Percentiles rank a stretch among this genome's conserved stretches.
Conservation (phyloP, 2,113 vertebrate species). For the Morone saxatilis region DNA sequence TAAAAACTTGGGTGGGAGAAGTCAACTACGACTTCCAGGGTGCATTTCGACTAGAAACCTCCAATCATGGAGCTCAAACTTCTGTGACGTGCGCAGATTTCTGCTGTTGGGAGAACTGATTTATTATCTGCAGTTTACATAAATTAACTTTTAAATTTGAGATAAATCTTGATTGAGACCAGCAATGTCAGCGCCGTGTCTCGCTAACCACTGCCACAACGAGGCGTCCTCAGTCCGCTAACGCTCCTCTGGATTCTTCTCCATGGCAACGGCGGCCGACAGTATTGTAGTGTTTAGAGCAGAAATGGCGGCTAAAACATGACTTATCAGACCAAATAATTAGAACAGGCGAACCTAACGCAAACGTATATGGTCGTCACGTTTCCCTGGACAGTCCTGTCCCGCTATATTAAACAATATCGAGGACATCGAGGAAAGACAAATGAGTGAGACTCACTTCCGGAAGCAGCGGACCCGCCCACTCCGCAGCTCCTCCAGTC, state of each 20-base stretch:
- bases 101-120: not conserved
- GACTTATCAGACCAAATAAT: not conserved
- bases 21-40: not conserved
- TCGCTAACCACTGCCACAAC: too few relatives aligned
- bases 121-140: not conserved
- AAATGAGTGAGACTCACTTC: not conserved
- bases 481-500: constrained; percentile 32
- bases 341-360: not conserved
- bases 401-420: too few relatives aligned
- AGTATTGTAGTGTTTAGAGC: not conserved
- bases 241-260: not conserved
- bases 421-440: not conserved
- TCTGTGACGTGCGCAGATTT: not conserved
- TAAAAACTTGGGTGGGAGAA: too few relatives aligned
- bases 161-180: not conserved
- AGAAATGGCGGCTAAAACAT: not conserved
- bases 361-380: not conserved
- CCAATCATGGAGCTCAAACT: not conserved
- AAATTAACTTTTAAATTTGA: not conserved
- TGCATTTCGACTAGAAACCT: not conserved
- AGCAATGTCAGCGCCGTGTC: not conserved
- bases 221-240: not conserved
- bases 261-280: constrained; percentile 28
- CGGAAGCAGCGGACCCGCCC: constrained; percentile 1
- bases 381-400: too few relatives aligned